These are phyloP conservation scores for Atta texana DNA, from an alignment of 1,140 invertebrate genomes.

Conservation along the genomic window DNA sequence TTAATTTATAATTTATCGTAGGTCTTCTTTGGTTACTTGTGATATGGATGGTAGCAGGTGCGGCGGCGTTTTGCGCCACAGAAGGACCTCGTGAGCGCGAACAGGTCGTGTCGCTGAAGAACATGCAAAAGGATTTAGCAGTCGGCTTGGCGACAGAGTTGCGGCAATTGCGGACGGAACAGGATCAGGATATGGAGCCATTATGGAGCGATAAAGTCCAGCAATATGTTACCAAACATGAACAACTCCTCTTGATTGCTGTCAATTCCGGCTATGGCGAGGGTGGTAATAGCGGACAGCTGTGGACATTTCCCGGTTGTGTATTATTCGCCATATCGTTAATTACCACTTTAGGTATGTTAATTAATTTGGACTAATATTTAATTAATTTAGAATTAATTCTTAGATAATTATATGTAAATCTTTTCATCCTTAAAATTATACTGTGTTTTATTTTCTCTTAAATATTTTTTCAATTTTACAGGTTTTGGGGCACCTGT, in stretches of 20 bases:
- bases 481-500: constrained; percentile 89
- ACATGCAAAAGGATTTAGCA: constrained; percentile 86
- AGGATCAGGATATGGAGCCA: constrained; percentile 82
- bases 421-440: neutral
- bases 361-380: neutral
- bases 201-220: constrained; percentile 86
- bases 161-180: constrained; percentile 83
- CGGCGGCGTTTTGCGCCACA: constrained; percentile 87
- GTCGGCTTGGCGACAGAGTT: constrained; percentile 86
- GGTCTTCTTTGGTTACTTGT: constrained; percentile 86
- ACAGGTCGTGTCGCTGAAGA: constrained; percentile 85
- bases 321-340: constrained; percentile 88
- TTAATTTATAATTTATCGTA: constrained; percentile 46
- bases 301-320: constrained; percentile 89
- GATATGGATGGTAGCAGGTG: constrained; percentile 87
- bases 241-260: constrained; percentile 86
- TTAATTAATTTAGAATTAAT: neutral
- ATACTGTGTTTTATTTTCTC: too few species aligned
- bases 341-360: constrained; percentile 88
- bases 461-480: constrained; percentile 26
- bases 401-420: neutral
- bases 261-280: constrained; percentile 87
- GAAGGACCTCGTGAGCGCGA: constrained; percentile 87
- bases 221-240: constrained; percentile 86
- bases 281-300: constrained; percentile 84